These are phyloP conservation scores for Nemopilema nomurai DNA, from an alignment of 30 jellyfish, hydroid and myxozoan genomes.

Conservation along the genomic window DNA sequence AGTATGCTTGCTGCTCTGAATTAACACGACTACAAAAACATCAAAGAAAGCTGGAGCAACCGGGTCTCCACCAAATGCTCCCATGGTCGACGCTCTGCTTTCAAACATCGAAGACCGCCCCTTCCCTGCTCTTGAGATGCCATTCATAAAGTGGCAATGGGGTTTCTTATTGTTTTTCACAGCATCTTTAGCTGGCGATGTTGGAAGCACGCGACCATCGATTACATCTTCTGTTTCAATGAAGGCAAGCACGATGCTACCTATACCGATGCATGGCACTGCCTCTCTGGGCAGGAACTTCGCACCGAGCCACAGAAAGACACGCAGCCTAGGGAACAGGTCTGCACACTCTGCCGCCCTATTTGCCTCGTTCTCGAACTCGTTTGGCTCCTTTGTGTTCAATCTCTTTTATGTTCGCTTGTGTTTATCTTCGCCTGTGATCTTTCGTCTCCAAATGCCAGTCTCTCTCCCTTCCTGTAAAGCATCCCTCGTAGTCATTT, in stretches of 20 bases:
- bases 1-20: no score
- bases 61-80: no score
- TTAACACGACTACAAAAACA: no score
- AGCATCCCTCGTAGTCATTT: neutral
- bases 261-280: constrained; percentile 31
- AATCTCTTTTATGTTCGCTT: neutral
- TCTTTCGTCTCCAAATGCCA: neutral
- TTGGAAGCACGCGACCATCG: neutral
- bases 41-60: no score
- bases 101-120: no score
- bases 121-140: no score
- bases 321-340: constrained; percentile 83
- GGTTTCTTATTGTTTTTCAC: neutral
- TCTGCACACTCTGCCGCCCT: constrained; percentile 16
- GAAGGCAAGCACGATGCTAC: constrained; percentile 11
- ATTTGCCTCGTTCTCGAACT: neutral
- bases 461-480: neutral
- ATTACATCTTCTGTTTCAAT: neutral
- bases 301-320: constrained; percentile 80
- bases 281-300: constrained; percentile 68
- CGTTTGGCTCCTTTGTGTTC: neutral
- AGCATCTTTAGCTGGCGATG: constrained; percentile 61
- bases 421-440: neutral
- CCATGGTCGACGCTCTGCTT: no score
- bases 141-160: no score